Base-by-base conservation (phyloP, 2,888 invertebrate species). In the Eilema caniola region DNA sequence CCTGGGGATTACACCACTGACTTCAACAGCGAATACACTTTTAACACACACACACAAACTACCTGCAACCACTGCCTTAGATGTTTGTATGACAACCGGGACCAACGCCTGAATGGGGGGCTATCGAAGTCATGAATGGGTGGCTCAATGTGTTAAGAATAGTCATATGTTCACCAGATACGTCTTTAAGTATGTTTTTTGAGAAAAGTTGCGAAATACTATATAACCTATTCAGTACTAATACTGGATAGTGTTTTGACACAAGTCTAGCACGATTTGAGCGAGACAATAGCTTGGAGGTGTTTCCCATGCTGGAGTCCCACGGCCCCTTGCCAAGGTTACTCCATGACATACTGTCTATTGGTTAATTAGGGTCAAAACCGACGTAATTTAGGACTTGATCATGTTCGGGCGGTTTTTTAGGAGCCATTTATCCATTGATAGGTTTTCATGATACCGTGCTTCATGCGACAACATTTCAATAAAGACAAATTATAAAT, bases 301-400 rank as follows among this genome's bases (percentile, higher is more conserved):
- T 69, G 81, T 81, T 89, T 90, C 90, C 86, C 90, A 90, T 83
- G 86, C 81, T 25, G 67, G 31, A 37, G 70, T 90, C 90, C 72
- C 90, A 90, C 90, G 90, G 90, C 90, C 90, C 82, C 80, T 20
- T 4, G 28, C 33, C 69, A 85, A 85, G 88, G 85, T 77, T 76
- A 67, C 62, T 67, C 70, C 74, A 78, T 84, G 80, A 80, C 83
- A 80, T 79, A 80, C 78, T 83, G 81, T 72, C 70, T 75, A 78
- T 83, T 82, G 75, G 62, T 69, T 74, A 83, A 86, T 80, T 82
- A 79, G 78, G 80, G 83, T 83, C 85, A 85, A 79, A 82, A 75
- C 71, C 70, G 47, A 70, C 47, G 64, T 64, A 70, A 47, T 77
- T 77, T 78, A 73, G 70, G 75, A 74, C 71, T 67, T 70, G 53